Evolutionary conservation across 2,888 invertebrate species (phyloP).

Genomic region (Rhingia rostrata): DNA sequence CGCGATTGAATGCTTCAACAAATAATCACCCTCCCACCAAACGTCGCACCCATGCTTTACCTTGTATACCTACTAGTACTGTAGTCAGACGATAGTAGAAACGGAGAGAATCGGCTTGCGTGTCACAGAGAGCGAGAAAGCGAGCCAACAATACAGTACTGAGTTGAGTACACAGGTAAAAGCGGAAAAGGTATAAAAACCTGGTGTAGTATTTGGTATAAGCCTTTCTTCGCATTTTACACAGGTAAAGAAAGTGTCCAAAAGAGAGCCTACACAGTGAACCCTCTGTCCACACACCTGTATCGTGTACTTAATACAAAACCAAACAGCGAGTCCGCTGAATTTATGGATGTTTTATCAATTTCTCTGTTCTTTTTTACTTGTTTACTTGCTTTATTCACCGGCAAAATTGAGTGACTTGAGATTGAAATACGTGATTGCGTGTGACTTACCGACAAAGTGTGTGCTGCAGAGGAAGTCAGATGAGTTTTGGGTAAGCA

Average conservation of each 20-base stretch:
- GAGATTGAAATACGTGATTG: slow-evolving; percentile 1
- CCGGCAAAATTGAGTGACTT: slow-evolving; percentile 50
- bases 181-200: slow-evolving; percentile 55
- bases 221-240: slow-evolving; percentile 23
- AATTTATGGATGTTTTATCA: slow-evolving; percentile 37
- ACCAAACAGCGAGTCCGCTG: slow-evolving; percentile 8
- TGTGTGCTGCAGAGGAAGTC: slow-evolving; percentile 31
- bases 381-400: slow-evolving; percentile 46
- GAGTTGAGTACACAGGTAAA: slow-evolving; percentile 53
- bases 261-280: slow-evolving; percentile 46
- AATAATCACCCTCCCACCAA: slow-evolving; percentile 57
- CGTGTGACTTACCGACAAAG: background rate
- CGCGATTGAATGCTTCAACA: slow-evolving; percentile 73
- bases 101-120: slow-evolving; percentile 59
- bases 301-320: background rate
- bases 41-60: slow-evolving; percentile 24
- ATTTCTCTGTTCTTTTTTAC: slow-evolving; percentile 38
- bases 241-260: slow-evolving; percentile 59
- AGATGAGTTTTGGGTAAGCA: slow-evolving; percentile 36
- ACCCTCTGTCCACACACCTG: slow-evolving; percentile 21
- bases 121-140: slow-evolving; percentile 49
- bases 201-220: slow-evolving; percentile 31
- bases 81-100: background rate
- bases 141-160: slow-evolving; percentile 17
- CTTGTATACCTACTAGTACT: background rate